phyloP scores from a whole-genome alignment of 2,888 invertebrate species.

The Cosmorhoe ocellata region DNA sequence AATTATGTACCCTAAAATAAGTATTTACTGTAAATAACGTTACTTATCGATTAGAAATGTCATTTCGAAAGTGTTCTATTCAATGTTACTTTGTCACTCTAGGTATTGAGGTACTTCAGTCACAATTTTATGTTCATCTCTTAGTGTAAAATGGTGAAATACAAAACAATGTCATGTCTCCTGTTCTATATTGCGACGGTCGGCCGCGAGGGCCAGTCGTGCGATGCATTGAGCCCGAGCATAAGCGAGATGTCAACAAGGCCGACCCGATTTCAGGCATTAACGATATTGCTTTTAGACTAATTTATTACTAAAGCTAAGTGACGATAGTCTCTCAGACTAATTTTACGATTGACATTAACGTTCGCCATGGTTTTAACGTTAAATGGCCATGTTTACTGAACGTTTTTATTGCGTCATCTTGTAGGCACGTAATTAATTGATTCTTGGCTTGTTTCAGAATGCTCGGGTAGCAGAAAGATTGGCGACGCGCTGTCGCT shows the following conservation, averaged over 20 bases:
- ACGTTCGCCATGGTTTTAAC: slow-evolving; percentile 40
- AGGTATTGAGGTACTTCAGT: no score
- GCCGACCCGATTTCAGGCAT: slow-evolving; percentile 59
- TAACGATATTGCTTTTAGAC: slow-evolving; percentile 68
- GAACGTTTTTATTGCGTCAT: slow-evolving; percentile 27
- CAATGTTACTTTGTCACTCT: no score
- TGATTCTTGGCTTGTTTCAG: slow-evolving; percentile 64
- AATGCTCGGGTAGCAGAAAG: slow-evolving; percentile 58
- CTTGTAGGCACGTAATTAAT: slow-evolving; percentile 30
- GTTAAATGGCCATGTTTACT: slow-evolving; percentile 29
- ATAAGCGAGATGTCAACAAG: slow-evolving; percentile 64
- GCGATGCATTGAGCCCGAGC: slow-evolving; percentile 73
- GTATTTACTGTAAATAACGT: no score
- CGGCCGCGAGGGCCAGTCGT: slow-evolving; percentile 36
- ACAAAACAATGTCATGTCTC: neutral
- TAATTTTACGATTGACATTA: slow-evolving; percentile 54
- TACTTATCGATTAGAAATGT: no score
- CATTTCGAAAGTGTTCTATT: no score
- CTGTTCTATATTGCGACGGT: slow-evolving; percentile 36
- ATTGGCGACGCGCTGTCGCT: slow-evolving; percentile 69
- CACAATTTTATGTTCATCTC: no score
- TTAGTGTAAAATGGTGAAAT: no score
- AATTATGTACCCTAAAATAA: no score
- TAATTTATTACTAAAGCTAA: slow-evolving; percentile 49
- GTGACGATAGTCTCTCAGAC: slow-evolving; percentile 13